phyloP scores from a whole-genome alignment of 2,888 invertebrate genomes.

The Cataglyphis rosenhaueri region DNA sequence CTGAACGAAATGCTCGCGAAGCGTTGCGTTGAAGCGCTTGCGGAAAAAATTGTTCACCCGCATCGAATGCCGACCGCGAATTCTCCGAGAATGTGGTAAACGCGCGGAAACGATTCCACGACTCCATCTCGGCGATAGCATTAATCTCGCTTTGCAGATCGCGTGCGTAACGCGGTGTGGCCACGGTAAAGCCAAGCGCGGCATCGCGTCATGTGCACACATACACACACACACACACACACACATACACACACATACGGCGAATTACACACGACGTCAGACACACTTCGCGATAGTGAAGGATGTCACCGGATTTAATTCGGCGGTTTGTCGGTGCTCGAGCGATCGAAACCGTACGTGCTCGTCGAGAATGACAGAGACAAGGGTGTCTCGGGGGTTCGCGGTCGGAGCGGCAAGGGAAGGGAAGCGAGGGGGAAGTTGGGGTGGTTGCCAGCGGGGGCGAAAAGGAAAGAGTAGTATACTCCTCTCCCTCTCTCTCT shows the following conservation, averaged over 20 bases:
- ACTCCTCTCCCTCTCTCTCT: neutral
- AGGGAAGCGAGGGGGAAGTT: neutral
- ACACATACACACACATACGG: neutral
- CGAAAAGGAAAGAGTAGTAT: neutral
- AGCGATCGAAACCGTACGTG: conserved; percentile 48
- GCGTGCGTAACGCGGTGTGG: conserved; percentile 32
- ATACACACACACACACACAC: too few relatives aligned
- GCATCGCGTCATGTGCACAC: conserved; percentile 35
- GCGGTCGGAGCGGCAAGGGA: conserved; percentile 6
- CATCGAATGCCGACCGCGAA: conserved; percentile 11
- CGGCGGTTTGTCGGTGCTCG: conserved; percentile 53
- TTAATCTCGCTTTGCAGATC: conserved; percentile 26
- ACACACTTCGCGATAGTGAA: conserved; percentile 57
- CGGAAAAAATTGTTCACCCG: neutral
- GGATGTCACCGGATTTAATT: conserved; percentile 57
- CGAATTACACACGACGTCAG: conserved; percentile 54
- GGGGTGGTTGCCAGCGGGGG: neutral
- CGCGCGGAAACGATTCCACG: conserved; percentile 18
- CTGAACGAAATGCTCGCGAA: neutral
- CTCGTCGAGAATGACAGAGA: conserved; percentile 43
- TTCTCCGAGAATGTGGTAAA: conserved; percentile 6
- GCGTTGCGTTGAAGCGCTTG: neutral
- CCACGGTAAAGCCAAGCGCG: conserved; percentile 34
- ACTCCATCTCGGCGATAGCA: conserved; percentile 22
- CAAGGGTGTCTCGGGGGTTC: conserved; percentile 13